Base-by-base conservation (phyloP, 2,888 invertebrate genomes). In the Leptopilina myrica region DNA sequence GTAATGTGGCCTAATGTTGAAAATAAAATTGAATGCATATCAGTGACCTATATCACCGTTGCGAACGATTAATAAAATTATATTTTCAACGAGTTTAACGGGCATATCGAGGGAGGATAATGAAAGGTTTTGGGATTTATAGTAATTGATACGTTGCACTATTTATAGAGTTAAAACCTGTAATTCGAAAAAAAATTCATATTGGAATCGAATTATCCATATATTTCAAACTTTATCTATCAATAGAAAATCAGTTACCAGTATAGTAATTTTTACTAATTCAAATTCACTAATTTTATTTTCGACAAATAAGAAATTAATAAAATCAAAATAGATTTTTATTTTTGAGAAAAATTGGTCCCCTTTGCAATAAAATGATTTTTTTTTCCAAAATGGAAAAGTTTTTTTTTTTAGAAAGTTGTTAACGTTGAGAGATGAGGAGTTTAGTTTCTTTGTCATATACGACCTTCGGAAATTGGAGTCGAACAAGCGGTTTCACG, bases 391-490 rank as follows among this genome's bases (percentile, higher is more conserved):
- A 62, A 15, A 8, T n/a, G 8, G 20, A 62, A 15, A 62, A 62
- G 1, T 15, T 59, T 59, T 59, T 59, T n/a, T 59, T 62, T 62
- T 62, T 62, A 62, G 62, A 62, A 62, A 62, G 62, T 15, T 62
- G 43, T 43, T 43, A 43, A 43, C 5, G 20, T 15, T 15, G 9
- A 15, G 62, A 62, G 20, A 20, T 62, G 15, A 69, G 46, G 26
- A 26, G 12, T 69, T 20, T 69, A 53, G 73, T 56, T 49, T 56
- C 73, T 73, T 73, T 73, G 73, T 73, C 73, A 73, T 40, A 14
- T 7, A 49, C 73, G 73, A 73, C 73, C 73, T 73, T 59, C 33
- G 33, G 73, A 73, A 73, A 73, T 77, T 77, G 40, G 65, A 77
- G 77, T 62, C 77, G 12, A 49, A 26, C 56, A 78, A 67, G 43